These are phyloP conservation scores for Sander lucioperca DNA, from an alignment of 2,113 vertebrate genomes.

Conservation along the genomic window DNA sequence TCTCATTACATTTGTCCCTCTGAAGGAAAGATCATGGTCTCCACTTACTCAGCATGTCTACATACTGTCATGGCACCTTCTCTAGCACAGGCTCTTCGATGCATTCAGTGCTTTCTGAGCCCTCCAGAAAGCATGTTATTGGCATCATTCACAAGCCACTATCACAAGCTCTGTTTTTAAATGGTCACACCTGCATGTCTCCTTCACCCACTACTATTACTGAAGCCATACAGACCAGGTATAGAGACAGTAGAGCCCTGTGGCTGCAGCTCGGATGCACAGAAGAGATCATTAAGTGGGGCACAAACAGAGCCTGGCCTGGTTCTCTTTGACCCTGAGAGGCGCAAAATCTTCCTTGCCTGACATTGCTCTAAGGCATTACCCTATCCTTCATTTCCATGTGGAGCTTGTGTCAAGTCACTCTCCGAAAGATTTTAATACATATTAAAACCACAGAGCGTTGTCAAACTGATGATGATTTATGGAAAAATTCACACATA, in stretches of 20 bases:
- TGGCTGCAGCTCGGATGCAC: background rate
- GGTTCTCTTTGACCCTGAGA: background rate
- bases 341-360: background rate
- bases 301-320: slow-evolving; percentile 1
- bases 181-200: background rate
- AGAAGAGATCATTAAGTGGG: slow-evolving; percentile 23
- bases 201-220: slow-evolving; percentile 6
- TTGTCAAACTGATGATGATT: background rate
- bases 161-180: background rate
- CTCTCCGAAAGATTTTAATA: background rate
- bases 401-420: background rate
- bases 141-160: background rate
- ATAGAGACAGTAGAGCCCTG: background rate
- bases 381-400: slow-evolving; percentile 7
- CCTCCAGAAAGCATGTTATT: background rate
- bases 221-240: background rate
- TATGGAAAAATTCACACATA: background rate
- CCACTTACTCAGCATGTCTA: background rate
- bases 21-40: background rate
- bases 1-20: background rate
- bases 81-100: background rate
- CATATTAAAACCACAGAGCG: background rate
- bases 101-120: background rate
- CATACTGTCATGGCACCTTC: background rate
- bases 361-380: background rate